Conservation (phyloP, 2,113 vertebrate species). For the Entelurus aequoreus region DNA sequence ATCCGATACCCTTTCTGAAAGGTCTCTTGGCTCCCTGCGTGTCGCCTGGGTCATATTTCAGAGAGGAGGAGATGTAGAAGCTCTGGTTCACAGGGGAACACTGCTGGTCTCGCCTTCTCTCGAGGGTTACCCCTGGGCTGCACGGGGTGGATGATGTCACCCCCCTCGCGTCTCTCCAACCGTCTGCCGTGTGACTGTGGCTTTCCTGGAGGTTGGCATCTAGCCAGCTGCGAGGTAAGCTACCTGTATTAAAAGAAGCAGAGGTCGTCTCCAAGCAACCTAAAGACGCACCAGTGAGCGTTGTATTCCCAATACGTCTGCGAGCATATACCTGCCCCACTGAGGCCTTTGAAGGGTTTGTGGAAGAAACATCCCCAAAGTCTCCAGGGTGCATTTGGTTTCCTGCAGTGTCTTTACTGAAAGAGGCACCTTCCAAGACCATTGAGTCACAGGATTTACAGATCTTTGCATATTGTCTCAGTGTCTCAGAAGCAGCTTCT, state of each 20-base stretch:
- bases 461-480: slow-evolving; percentile 41
- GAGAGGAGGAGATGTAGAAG: slow-evolving; percentile 73
- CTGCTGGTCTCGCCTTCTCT: slow-evolving; percentile 78
- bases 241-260: slow-evolving; percentile 63
- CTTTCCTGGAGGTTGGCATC: slow-evolving; percentile 64
- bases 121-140: slow-evolving; percentile 70
- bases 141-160: slow-evolving; percentile 60
- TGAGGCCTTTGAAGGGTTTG: slow-evolving; percentile 20
- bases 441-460: slow-evolving; percentile 39
- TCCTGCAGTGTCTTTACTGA: slow-evolving; percentile 32
- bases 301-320: slow-evolving; percentile 56
- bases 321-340: slow-evolving; percentile 57
- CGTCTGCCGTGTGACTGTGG: slow-evolving; percentile 36
- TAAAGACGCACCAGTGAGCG: slow-evolving; percentile 27
- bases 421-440: slow-evolving; percentile 16
- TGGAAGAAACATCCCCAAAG: slow-evolving; percentile 42
- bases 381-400: slow-evolving; percentile 41
- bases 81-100: slow-evolving; percentile 76
- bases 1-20: slow-evolving; percentile 29
- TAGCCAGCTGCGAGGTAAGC: slow-evolving; percentile 71
- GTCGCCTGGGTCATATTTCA: slow-evolving; percentile 74
- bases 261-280: slow-evolving; percentile 62
- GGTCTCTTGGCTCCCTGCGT: slow-evolving; percentile 24
- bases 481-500: slow-evolving; percentile 26
- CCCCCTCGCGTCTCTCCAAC: slow-evolving; percentile 46